phyloP scores from a whole-genome alignment of 2,113 vertebrate species.

The Dissostichus mawsoni region DNA sequence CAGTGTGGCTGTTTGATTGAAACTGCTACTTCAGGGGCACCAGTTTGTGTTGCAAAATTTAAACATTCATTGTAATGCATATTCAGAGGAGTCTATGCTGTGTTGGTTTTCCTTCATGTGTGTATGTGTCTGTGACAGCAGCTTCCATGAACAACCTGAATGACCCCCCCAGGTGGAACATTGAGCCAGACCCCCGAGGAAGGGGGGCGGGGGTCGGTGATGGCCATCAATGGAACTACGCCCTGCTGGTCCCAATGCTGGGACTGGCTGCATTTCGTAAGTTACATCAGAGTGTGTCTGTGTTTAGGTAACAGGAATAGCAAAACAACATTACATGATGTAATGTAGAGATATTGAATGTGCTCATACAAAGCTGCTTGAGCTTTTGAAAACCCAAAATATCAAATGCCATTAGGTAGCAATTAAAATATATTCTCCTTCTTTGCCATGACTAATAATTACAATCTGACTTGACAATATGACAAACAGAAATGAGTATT shows the following conservation, averaged over 20 bases:
- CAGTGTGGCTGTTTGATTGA: not conserved
- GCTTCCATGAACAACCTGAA: conserved; percentile 96
- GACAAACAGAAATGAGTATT: not conserved
- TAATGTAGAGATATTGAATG: not conserved
- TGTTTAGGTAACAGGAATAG: not conserved
- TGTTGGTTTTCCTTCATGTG: conserved; percentile 16
- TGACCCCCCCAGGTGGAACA: conserved; percentile 95
- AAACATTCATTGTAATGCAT: too few species aligned
- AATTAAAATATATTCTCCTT: not conserved
- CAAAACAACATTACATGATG: not conserved
- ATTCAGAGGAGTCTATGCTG: not conserved
- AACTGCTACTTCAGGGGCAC: not conserved
- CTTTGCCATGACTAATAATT: not conserved
- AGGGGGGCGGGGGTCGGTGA: conserved; percentile 86
- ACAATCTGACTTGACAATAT: not conserved
- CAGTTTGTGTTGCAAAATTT: not conserved
- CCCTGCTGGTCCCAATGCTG: conserved; percentile 94
- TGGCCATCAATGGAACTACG: conserved; percentile 96
- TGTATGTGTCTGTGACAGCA: conserved; percentile 11
- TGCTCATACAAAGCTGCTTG: not conserved
- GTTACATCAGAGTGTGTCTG: conserved; percentile 66
- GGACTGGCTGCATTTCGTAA: conserved; percentile 97
- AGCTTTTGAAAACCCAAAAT: not conserved
- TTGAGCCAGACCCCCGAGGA: conserved; percentile 86
- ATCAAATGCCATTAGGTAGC: not conserved